phyloP scores from a whole-genome alignment of 2,888 invertebrate genomes.

The Rotaria socialis region DNA sequence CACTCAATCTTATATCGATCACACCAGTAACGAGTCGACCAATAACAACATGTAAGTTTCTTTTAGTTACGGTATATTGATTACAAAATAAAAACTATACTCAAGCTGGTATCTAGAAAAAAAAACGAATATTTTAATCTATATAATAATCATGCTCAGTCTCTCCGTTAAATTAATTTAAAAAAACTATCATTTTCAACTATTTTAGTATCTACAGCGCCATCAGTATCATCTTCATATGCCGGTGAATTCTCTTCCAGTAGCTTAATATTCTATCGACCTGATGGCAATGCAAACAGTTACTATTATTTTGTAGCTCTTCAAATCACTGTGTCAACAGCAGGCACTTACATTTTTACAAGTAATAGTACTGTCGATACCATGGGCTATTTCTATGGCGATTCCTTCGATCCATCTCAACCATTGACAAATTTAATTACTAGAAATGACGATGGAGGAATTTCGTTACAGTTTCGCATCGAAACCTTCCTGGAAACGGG shows the following conservation, averaged over 20 bases:
- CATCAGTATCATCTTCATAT: background rate
- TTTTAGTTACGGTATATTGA: too few species aligned
- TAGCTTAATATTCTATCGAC: background rate
- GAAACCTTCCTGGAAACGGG: background rate
- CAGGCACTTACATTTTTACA: background rate
- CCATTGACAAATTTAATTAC: background rate
- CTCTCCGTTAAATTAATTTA: too few species aligned
- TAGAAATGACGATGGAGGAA: background rate
- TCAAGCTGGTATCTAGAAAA: background rate
- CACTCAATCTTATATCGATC: background rate
- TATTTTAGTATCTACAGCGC: background rate
- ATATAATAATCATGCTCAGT: too few species aligned
- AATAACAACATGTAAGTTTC: background rate
- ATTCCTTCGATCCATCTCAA: background rate
- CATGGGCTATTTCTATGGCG: background rate
- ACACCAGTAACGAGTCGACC: background rate
- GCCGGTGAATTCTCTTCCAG: background rate
- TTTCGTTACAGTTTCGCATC: background rate
- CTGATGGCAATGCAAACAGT: background rate
- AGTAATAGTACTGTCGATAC: background rate
- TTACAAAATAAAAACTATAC: background rate
- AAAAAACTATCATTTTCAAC: background rate
- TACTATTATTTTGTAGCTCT: background rate
- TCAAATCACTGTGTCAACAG: background rate
- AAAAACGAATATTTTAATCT: too few species aligned